These are phyloP conservation scores for Sebastes oblongus DNA, from an alignment of 2,797 vertebrate genomes.

Conservation along the genomic window DNA sequence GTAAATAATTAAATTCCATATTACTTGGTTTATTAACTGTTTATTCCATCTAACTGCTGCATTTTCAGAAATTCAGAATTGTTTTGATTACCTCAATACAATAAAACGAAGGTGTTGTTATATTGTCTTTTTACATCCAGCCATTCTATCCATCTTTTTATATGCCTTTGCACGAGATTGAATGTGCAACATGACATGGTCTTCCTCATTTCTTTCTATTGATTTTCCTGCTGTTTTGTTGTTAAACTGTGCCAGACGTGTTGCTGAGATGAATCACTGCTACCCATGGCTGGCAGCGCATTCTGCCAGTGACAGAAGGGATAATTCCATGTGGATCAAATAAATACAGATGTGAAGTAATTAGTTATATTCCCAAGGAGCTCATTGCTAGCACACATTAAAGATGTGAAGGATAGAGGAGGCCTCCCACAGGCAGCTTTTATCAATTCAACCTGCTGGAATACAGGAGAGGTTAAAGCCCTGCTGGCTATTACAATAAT, in stretches of 20 bases:
- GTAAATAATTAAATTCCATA: constrained; percentile 44
- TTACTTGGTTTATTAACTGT: constrained; percentile 49
- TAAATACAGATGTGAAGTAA: constrained; percentile 99
- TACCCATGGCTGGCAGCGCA: constrained; percentile 92
- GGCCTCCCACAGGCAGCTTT: constrained; percentile 93
- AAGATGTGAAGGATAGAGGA: constrained; percentile 95
- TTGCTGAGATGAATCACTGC: constrained; percentile 95
- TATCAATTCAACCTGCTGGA: constrained; percentile 98
- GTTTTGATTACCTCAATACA: constrained; percentile 38
- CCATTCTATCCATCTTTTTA: constrained; percentile 40
- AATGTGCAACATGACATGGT: constrained; percentile 59
- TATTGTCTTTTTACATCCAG: constrained; percentile 40
- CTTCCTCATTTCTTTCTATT: constrained; percentile 87
- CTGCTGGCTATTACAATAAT: constrained; percentile 93
- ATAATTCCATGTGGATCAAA: constrained; percentile 98
- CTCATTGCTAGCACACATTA: constrained; percentile 93
- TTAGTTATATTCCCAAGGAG: constrained; percentile 99
- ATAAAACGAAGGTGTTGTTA: constrained; percentile 38
- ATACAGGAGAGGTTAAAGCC: constrained; percentile 97
- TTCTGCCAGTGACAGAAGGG: constrained; percentile 98
- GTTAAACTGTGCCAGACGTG: constrained; percentile 93
- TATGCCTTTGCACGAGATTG: constrained; percentile 54
- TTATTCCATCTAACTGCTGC: constrained; percentile 50
- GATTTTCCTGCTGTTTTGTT: constrained; percentile 89
- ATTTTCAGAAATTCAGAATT: constrained; percentile 38